Percentiles rank a stretch among this genome's conserved stretches.
Conservation (phyloP, 2,113 vertebrate species). For the Corapipo altera region DNA sequence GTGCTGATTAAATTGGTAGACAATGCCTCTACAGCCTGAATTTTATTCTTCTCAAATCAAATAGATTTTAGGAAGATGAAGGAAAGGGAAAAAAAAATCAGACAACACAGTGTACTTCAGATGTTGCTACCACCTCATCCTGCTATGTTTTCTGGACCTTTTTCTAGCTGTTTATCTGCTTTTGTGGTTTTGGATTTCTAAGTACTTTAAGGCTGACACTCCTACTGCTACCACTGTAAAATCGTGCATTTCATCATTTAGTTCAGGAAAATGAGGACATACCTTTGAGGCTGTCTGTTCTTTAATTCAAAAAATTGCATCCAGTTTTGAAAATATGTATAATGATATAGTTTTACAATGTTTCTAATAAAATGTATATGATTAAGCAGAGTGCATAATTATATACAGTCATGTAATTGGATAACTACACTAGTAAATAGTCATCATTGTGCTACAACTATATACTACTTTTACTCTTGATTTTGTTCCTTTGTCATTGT, state of each 20-base stretch:
- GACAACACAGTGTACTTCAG: not conserved
- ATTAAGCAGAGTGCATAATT: not conserved
- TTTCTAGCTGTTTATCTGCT: not conserved
- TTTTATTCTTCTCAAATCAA: not conserved
- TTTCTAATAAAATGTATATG: not conserved
- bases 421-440: not conserved
- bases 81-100: not conserved
- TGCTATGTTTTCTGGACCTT: not conserved
- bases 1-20: not conserved
- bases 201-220: not conserved
- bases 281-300: not conserved
- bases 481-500: not conserved
- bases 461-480: not conserved
- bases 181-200: not conserved
- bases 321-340: not conserved
- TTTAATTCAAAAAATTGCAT: not conserved
- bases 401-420: not conserved
- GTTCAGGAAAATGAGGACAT: not conserved
- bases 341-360: not conserved
- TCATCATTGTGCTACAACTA: not conserved
- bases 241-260: not conserved
- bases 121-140: not conserved
- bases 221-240: not conserved
- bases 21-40: not conserved
- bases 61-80: not conserved